Evolutionary conservation across 2,888 invertebrate genomes (phyloP), one percentile per base, ranked within the genome.

Genomic region (Lysandra coridon): DNA sequence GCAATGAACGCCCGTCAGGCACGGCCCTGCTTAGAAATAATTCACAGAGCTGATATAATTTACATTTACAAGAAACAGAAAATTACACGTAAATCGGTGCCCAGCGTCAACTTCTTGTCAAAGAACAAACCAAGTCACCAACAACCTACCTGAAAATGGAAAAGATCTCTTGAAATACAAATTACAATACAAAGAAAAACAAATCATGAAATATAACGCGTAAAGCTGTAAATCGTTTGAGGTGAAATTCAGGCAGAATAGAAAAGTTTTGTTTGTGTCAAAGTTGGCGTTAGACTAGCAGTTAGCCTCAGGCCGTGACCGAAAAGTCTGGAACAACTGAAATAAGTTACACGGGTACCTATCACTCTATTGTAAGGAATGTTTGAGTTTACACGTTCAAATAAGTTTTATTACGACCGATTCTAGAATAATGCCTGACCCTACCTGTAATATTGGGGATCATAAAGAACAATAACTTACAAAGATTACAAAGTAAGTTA

Each of bases 201-300:
- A 74, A 44, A 74, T 74, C n/a, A n/a, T 74, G 10, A 44, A 49
- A 23, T 75, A 14, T 75, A 30, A 0, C 4, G 1, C 23, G 23
- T 75, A 75, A 53, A 75, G 75, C 75, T 44, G 23, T 49, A 75
- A 75, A 75, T 53, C 23, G 75, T 53, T 30, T 53, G 75, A 49
- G 44, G 30, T 30, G 23, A 30, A 75, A 75, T 49, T 75, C 23
- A 23, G 75, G 75, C 44, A 30, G 75, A 75, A 75, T 75, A 75
- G 49, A 75, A 75, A 75, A 53, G 75, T 49, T 75, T 53, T 53
- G 49, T 75, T 10, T 75, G 75, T 75, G 53, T 75, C 75, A 75
- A 75, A 75, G 44, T 75, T 75, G 23, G 75, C 49, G 75, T 49
- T 53, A 75, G 44, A 53, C n/a, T 69, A 69, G 75, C 14, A 75